Conservation (phyloP, 2,888 invertebrate species). For the Molanna angustata region DNA sequence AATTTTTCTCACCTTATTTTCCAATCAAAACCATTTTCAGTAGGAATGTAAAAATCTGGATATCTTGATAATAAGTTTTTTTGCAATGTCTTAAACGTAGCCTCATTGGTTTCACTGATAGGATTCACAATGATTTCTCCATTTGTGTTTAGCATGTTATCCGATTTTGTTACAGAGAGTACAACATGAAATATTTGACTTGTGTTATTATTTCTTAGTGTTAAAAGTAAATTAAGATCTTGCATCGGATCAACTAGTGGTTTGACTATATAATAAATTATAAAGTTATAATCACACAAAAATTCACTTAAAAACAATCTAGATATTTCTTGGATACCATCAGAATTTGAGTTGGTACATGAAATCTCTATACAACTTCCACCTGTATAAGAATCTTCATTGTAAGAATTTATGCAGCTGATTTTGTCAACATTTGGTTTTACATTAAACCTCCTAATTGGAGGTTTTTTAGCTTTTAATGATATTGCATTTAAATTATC, state of each 20-base stretch:
- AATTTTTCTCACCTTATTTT: conserved; percentile 41
- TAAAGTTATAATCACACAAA: conserved; percentile 36
- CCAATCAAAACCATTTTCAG: conserved; percentile 46
- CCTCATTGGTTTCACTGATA: conserved; percentile 23
- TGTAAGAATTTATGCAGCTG: conserved; percentile 42
- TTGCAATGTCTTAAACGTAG: conserved; percentile 38
- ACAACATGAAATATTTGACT: conserved; percentile 33
- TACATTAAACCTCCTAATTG: conserved; percentile 15
- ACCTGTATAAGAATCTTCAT: conserved; percentile 51
- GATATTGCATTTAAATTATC: conserved; percentile 1
- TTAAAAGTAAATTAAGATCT: conserved; percentile 40
- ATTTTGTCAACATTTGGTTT: conserved; percentile 8
- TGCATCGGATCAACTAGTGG: conserved; percentile 36
- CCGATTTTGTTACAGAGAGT: conserved; percentile 32
- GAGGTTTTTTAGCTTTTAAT: conserved; percentile 3
- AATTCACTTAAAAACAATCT: conserved; percentile 48
- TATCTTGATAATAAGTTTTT: conserved; percentile 42
- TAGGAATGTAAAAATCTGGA: conserved; percentile 46
- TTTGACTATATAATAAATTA: conserved; percentile 48
- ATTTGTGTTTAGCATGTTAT: not conserved
- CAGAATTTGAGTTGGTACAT: conserved; percentile 39
- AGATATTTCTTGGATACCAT: conserved; percentile 36
- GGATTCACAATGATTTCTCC: conserved; percentile 6
- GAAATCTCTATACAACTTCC: conserved; percentile 52
- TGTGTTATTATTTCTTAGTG: conserved; percentile 33